These are phyloP conservation scores for Iphiclides podalirius DNA, from an alignment of 2,888 invertebrate species.

Conservation along the genomic window DNA sequence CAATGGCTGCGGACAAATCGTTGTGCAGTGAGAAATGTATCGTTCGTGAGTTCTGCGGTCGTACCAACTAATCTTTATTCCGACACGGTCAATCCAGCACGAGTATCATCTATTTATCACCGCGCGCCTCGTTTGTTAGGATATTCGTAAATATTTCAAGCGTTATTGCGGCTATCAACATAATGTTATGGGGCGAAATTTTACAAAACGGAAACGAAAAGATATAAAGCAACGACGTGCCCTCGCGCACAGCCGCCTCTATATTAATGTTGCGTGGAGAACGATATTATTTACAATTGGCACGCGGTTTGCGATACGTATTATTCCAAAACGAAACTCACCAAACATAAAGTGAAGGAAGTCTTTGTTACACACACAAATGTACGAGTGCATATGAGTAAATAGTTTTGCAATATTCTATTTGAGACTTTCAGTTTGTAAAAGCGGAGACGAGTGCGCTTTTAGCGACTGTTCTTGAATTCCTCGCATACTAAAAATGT, in stretches of 20 bases:
- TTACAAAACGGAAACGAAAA: slow-evolving; percentile 75
- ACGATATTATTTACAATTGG: slow-evolving; percentile 52
- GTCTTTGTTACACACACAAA: no score
- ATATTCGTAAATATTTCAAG: slow-evolving; percentile 79
- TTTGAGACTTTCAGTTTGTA: slow-evolving; percentile 3
- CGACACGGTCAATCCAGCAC: slow-evolving; percentile 66
- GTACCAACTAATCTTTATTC: slow-evolving; percentile 54
- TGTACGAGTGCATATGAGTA: no score
- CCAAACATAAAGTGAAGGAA: no score
- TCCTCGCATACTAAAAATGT: no score
- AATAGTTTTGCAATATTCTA: slow-evolving; percentile 19
- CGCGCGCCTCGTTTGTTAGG: slow-evolving; percentile 67
- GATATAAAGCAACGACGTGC: slow-evolving; percentile 70
- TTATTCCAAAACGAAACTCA: background rate
- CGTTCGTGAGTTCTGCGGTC: slow-evolving; percentile 26
- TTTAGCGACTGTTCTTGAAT: background rate
- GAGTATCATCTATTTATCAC: slow-evolving; percentile 68
- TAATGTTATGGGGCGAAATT: slow-evolving; percentile 77
- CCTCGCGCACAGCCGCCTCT: slow-evolving; percentile 41
- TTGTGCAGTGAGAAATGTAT: slow-evolving; percentile 31
- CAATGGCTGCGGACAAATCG: slow-evolving; percentile 31
- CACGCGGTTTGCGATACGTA: slow-evolving; percentile 29
- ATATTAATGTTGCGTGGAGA: slow-evolving; percentile 58
- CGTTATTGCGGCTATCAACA: slow-evolving; percentile 77
- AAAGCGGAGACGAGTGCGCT: no score